Percentiles rank a stretch among this genome's conserved stretches.
Conservation (phyloP, 2,113 vertebrate species). For the Neotoma lepida region DNA sequence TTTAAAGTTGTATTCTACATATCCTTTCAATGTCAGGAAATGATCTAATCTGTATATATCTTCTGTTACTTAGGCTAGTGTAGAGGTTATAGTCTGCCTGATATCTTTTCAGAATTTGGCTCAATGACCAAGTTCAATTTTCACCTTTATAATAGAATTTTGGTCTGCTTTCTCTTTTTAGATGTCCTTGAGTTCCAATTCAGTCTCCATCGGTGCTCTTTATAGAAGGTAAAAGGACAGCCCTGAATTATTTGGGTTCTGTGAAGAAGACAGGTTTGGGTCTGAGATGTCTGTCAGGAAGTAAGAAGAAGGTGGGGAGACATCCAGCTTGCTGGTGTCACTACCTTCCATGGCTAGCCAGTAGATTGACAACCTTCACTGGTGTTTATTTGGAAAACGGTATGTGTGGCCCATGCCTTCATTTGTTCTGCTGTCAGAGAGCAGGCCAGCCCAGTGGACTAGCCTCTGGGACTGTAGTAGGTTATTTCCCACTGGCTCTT, state of each 20-base stretch:
- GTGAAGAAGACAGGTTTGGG: neutral
- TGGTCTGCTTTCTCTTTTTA: neutral
- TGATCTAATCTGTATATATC: neutral
- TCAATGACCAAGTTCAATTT: neutral
- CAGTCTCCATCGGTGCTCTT: neutral
- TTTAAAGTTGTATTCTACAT: neutral
- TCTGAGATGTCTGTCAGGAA: no score
- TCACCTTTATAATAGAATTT: neutral
- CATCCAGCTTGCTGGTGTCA: neutral
- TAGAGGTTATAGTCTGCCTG: neutral
- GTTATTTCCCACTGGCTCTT: neutral
- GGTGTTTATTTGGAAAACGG: neutral
- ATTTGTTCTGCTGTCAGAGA: neutral
- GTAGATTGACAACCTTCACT: neutral
- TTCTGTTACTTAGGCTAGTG: neutral
- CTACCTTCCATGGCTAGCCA: neutral
- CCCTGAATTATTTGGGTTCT: neutral
- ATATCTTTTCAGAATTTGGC: neutral
- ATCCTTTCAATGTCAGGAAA: neutral
- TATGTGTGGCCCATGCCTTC: neutral
- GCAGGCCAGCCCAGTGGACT: fast-evolving
- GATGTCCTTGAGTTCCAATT: neutral
- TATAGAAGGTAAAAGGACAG: neutral
- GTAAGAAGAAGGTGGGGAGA: neutral
- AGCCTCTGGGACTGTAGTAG: neutral